These are phyloP conservation scores for Trimorus sp. DNA, from an alignment of 2,888 invertebrate species.

Conservation along the genomic window DNA sequence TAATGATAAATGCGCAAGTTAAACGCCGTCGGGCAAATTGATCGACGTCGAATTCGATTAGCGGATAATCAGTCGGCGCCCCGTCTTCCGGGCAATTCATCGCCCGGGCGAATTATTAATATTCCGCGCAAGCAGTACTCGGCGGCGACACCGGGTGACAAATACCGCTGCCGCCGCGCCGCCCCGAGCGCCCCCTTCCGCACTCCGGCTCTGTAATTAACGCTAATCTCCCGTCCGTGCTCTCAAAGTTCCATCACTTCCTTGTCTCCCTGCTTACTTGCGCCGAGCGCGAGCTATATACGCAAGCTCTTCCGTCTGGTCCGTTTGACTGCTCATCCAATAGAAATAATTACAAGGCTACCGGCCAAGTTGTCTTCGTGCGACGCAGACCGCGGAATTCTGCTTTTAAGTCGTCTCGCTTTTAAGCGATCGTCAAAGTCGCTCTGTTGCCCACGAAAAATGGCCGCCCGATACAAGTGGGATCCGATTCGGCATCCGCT, in stretches of 20 bases:
- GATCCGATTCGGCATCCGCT: too few species aligned
- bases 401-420: neutral
- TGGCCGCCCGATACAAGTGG: too few species aligned
- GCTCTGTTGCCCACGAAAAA: neutral
- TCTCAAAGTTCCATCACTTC: slow-evolving; percentile 71
- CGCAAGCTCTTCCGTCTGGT: slow-evolving; percentile 62
- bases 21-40: slow-evolving; percentile 58
- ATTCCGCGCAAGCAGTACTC: slow-evolving; percentile 76
- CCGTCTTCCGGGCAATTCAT: slow-evolving; percentile 76
- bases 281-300: slow-evolving; percentile 33
- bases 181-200: slow-evolving; percentile 52
- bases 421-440: slow-evolving; percentile 30
- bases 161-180: slow-evolving; percentile 77
- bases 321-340: slow-evolving; percentile 64
- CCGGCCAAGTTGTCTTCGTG: slow-evolving; percentile 59
- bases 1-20: slow-evolving; percentile 33
- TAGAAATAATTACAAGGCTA: slow-evolving; percentile 66
- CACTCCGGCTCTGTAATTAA: slow-evolving; percentile 79
- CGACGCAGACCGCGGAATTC: slow-evolving; percentile 35
- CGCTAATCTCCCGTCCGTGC: slow-evolving; percentile 79
- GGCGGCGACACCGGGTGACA: slow-evolving; percentile 78
- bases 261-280: slow-evolving; percentile 66
- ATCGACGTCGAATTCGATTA: slow-evolving; percentile 75
- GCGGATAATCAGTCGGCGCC: slow-evolving; percentile 76
- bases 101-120: slow-evolving; percentile 78